Evolutionary conservation across 1,140 invertebrate genomes (phyloP).

Genomic region (Drosophila rufa): DNA sequence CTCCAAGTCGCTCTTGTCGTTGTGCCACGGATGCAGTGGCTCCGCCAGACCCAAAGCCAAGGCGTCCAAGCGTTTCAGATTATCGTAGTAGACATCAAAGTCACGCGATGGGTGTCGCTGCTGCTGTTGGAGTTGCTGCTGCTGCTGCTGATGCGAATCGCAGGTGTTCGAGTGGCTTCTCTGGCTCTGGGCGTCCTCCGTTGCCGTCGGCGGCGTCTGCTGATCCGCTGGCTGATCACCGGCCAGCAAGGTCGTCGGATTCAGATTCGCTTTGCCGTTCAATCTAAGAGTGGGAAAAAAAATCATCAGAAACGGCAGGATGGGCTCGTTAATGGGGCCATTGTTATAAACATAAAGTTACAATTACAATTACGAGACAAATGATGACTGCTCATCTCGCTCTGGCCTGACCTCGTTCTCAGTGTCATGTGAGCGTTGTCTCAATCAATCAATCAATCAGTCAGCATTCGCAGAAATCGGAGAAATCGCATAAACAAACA

Average conservation of each 20-base stretch:
- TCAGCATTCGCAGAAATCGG: conserved; percentile 11
- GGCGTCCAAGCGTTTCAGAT: conserved; percentile 84
- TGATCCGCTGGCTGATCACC: conserved; percentile 52
- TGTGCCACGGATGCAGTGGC: conserved; percentile 83
- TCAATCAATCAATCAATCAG: conserved; percentile 45
- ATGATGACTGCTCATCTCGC: conserved; percentile 15
- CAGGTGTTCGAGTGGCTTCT: conserved; percentile 68
- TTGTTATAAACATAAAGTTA: conserved; percentile 53
- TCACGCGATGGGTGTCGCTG: conserved; percentile 66
- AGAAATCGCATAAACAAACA: conserved; percentile 29
- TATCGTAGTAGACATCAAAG: conserved; percentile 83
- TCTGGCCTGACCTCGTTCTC: conserved; percentile 10
- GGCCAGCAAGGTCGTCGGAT: conserved; percentile 50
- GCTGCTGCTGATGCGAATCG: conserved; percentile 73
- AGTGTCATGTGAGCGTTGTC: conserved; percentile 47
- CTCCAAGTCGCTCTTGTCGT: conserved; percentile 87
- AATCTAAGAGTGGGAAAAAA: conserved; percentile 55
- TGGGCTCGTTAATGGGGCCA: conserved; percentile 58
- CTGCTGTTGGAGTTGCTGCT: conserved; percentile 56
- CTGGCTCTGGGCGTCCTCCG: conserved; percentile 62
- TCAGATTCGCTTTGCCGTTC: conserved; percentile 56
- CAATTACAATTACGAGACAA: conserved; percentile 46
- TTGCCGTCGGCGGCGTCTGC: conserved; percentile 12
- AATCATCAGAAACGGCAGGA: conserved; percentile 17
- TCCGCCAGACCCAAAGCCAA: conserved; percentile 69